These are phyloP conservation scores for Endomychus coccineus DNA, from an alignment of 2,888 invertebrate genomes.

Conservation along the genomic window DNA sequence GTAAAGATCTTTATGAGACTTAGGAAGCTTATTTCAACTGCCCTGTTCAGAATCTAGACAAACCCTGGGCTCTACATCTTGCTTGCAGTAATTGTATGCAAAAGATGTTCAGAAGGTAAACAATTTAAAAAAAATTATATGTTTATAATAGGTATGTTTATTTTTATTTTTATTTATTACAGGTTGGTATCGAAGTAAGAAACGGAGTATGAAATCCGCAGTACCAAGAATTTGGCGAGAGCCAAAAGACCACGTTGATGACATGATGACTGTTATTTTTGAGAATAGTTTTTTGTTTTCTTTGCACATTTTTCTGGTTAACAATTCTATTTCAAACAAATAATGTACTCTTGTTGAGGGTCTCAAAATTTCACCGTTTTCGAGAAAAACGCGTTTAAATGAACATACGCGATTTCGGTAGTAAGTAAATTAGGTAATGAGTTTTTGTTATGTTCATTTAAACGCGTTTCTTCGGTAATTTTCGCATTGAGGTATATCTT, in stretches of 20 bases:
- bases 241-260: constrained; percentile 27
- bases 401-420: too few species aligned
- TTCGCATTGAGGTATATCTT: too few species aligned
- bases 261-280: too few species aligned
- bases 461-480: too few species aligned
- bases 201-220: constrained; percentile 23
- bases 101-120: constrained; percentile 17
- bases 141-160: constrained; percentile 7
- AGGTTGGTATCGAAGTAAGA: constrained; percentile 14
- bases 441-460: too few species aligned
- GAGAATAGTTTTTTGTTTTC: too few species aligned
- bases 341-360: too few species aligned
- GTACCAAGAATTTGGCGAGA: constrained; percentile 30
- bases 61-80: constrained; percentile 23
- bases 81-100: constrained; percentile 19
- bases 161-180: constrained; percentile 9
- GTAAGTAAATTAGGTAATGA: too few species aligned
- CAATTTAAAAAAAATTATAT: constrained; percentile 2
- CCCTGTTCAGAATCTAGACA: constrained; percentile 21
- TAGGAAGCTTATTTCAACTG: constrained; percentile 26
- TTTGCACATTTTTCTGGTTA: too few species aligned
- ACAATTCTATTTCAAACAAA: too few species aligned
- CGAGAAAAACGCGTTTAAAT: too few species aligned
- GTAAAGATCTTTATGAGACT: constrained; percentile 18
- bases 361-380: too few species aligned